phyloP scores from a whole-genome alignment of 2,797 vertebrate species.

The Toxotes lorentzi region DNA sequence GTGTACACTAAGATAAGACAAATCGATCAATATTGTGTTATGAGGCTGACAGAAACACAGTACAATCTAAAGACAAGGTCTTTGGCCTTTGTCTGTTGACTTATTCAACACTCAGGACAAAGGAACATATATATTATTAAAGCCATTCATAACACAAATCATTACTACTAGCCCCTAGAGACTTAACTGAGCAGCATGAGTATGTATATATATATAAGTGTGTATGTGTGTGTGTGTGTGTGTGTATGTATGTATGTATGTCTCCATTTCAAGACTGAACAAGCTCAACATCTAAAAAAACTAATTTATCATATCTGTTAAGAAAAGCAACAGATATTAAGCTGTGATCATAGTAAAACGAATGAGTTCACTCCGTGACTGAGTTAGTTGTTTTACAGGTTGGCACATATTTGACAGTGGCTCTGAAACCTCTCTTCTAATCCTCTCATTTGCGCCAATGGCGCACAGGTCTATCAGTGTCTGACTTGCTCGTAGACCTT shows the following conservation, averaged over 20 bases:
- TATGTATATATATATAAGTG: not conserved
- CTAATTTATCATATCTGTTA: not conserved
- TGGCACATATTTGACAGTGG: not conserved
- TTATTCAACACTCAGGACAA: not conserved
- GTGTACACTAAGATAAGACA: not conserved
- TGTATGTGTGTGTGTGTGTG: not conserved
- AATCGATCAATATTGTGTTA: constrained; percentile 6
- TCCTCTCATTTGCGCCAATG: not conserved
- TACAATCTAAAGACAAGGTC: not conserved
- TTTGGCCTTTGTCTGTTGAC: constrained; percentile 20
- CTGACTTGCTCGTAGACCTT: not conserved
- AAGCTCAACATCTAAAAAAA: not conserved
- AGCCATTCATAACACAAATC: not conserved
- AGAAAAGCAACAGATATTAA: not conserved
- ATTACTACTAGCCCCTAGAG: not conserved
- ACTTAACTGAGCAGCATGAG: not conserved
- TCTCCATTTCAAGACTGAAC: not conserved
- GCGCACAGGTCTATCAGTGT: not conserved
- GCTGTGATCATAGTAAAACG: not conserved
- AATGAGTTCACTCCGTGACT: not conserved
- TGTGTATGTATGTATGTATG: not conserved
- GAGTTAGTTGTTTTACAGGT: not conserved
- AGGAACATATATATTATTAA: constrained; percentile 6
- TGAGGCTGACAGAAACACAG: not conserved
- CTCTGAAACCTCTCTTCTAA: not conserved